These are phyloP conservation scores for Chiloscyllium punctatum DNA, from an alignment of 2,797 vertebrate genomes.

Conservation along the genomic window DNA sequence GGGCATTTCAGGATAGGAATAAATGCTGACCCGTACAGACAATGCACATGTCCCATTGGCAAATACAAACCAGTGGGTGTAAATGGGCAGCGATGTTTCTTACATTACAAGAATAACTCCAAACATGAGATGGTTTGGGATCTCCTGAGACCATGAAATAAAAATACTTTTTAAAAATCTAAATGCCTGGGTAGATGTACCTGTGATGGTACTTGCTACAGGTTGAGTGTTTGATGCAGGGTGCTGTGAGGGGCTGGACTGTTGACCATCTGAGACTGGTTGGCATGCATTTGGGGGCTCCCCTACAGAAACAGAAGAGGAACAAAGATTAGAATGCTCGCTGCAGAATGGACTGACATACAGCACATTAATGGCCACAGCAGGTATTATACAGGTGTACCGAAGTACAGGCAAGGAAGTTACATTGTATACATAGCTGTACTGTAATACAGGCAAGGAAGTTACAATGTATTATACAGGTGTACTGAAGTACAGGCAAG, in stretches of 20 bases:
- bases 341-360: background rate
- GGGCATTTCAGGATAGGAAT: background rate
- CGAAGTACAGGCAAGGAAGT: background rate
- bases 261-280: background rate
- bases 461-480: no score
- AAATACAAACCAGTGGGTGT: background rate
- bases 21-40: background rate
- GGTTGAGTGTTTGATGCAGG: background rate
- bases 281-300: background rate
- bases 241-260: background rate
- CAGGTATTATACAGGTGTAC: background rate
- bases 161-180: background rate
- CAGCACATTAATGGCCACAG: background rate
- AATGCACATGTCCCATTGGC: background rate
- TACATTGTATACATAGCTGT: background rate
- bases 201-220: background rate
- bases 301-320: background rate
- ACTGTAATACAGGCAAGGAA: no score
- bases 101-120: background rate
- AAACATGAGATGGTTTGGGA: background rate
- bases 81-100: background rate
- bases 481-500: no score
- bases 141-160: background rate
- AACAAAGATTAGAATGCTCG: background rate
- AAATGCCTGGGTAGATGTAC: background rate